Conservation (phyloP, 2,888 invertebrate species). For the Papilio demoleus region DNA sequence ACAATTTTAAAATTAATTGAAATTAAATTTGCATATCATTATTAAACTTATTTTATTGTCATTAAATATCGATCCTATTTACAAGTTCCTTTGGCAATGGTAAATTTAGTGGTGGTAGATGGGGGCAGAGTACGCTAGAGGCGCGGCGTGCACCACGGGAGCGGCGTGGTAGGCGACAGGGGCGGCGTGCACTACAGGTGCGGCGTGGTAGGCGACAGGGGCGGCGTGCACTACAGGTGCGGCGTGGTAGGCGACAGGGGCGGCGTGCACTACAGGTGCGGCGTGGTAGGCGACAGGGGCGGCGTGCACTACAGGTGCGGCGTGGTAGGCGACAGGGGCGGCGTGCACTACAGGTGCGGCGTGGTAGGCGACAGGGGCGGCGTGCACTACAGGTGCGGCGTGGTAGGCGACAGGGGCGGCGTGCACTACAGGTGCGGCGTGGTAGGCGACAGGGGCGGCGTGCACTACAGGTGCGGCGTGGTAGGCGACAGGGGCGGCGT, state of each 20-base stretch:
- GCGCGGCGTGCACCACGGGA: conserved; percentile 71
- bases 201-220: conserved; percentile 55
- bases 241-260: conserved; percentile 48
- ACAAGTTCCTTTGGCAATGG: conserved; percentile 14
- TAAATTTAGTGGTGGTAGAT: conserved; percentile 77
- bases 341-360: conserved; percentile 76
- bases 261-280: no score
- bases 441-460: conserved; percentile 60
- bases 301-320: conserved; percentile 81
- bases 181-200: conserved; percentile 47
- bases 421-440: conserved; percentile 50
- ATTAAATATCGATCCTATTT: conserved; percentile 33
- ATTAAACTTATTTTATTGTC: conserved; percentile 11
- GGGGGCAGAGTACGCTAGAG: conserved; percentile 81
- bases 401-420: conserved; percentile 55
- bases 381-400: conserved; percentile 56
- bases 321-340: conserved; percentile 83
- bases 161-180: conserved; percentile 68
- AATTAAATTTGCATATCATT: not conserved
- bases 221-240: conserved; percentile 50
- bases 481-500: conserved; percentile 75
- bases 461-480: no score
- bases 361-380: conserved; percentile 58
- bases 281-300: conserved; percentile 77
- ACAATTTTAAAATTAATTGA: not conserved